These are phyloP conservation scores for Ameiurus melas DNA, from an alignment of 2,113 vertebrate genomes.

Conservation along the genomic window DNA sequence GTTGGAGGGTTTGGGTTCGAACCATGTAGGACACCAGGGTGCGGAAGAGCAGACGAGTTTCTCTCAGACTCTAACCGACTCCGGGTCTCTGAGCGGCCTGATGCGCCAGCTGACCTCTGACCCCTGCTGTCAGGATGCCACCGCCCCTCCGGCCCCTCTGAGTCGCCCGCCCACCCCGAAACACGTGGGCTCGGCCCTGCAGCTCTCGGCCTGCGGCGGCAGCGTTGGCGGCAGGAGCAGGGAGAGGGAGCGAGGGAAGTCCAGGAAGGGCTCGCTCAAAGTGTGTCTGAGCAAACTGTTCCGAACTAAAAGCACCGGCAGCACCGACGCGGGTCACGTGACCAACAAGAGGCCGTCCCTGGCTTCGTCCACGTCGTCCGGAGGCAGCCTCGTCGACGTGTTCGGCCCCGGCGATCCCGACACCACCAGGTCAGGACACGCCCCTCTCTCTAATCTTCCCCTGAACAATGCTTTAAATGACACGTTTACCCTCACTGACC, in stretches of 20 bases:
- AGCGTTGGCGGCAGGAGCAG: constrained; percentile 45
- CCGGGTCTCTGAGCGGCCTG: constrained; percentile 60
- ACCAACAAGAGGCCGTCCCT: constrained; percentile 73
- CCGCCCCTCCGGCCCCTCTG: constrained; percentile 52
- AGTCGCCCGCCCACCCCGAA: constrained; percentile 68
- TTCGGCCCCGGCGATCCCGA: constrained; percentile 78
- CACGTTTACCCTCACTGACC: neutral
- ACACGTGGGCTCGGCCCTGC: constrained; percentile 46
- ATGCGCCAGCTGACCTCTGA: constrained; percentile 65
- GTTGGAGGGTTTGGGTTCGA: constrained; percentile 74
- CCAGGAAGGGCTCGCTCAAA: constrained; percentile 79
- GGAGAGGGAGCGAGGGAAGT: constrained; percentile 56
- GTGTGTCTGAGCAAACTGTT: constrained; percentile 85
- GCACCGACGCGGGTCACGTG: constrained; percentile 60
- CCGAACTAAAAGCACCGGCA: constrained; percentile 81
- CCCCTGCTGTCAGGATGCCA: constrained; percentile 61
- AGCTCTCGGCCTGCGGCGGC: constrained; percentile 42
- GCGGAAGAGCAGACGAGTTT: constrained; percentile 51
- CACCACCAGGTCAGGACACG: constrained; percentile 73
- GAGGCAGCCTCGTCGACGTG: constrained; percentile 82
- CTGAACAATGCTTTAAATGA: neutral
- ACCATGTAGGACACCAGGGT: constrained; percentile 46
- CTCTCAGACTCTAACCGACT: constrained; percentile 42
- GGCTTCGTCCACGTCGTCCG: constrained; percentile 76
- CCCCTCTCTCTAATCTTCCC: neutral